Evolutionary conservation across 2,888 invertebrate species (phyloP).

Genomic region (Ceriagrion tenellum): DNA sequence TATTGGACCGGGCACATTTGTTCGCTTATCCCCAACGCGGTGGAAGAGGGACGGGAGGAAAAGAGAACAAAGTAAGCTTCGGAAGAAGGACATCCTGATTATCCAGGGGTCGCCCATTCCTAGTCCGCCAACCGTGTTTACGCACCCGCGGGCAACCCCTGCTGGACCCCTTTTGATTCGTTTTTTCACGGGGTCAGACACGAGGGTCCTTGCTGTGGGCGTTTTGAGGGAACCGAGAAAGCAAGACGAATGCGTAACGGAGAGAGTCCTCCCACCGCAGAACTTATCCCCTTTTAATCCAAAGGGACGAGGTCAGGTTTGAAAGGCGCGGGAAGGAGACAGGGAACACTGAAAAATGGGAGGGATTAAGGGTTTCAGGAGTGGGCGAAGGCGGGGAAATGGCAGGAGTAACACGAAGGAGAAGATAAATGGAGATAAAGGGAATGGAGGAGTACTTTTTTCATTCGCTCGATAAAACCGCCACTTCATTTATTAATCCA

Average conservation of each 20-base stretch:
- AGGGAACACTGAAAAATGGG: background rate
- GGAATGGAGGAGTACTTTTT: background rate
- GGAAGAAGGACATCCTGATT: background rate
- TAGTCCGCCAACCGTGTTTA: background rate
- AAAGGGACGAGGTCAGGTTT: background rate
- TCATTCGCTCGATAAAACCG: background rate
- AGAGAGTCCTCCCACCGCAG: background rate
- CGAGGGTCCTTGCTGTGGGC: background rate
- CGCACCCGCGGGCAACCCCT: background rate
- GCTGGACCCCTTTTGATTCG: background rate
- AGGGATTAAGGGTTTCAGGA: background rate
- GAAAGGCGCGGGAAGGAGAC: background rate
- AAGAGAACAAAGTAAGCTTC: background rate
- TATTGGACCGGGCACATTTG: background rate
- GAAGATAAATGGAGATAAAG: background rate
- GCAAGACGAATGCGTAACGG: background rate
- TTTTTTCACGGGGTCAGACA: background rate
- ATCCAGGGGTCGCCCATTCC: background rate
- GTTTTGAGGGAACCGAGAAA: background rate
- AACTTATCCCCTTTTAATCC: slow-evolving; percentile 24
- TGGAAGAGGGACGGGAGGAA: background rate
- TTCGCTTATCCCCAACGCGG: background rate
- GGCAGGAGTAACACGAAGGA: background rate
- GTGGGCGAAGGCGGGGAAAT: background rate
- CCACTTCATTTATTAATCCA: background rate